Conservation (phyloP, 2,888 invertebrate species). For the Teleogryllus oceanicus region DNA sequence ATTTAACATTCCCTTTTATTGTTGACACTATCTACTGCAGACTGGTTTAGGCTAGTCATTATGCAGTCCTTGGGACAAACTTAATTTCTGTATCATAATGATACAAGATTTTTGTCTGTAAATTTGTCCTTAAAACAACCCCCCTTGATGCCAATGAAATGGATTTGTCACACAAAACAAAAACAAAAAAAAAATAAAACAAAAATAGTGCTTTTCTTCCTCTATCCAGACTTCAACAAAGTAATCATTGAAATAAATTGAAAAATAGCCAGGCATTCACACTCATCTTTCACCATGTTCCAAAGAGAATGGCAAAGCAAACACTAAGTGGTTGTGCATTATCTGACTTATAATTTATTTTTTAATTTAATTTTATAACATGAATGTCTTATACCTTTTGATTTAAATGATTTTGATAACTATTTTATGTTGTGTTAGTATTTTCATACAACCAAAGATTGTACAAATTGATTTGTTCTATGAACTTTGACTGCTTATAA, state of each 20-base stretch:
- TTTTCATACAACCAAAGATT: conserved; percentile 29
- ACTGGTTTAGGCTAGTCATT: background rate
- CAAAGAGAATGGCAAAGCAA: background rate
- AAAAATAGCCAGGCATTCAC: too few species aligned
- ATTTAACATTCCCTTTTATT: too few species aligned
- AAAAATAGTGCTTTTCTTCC: too few species aligned
- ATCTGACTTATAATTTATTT: conserved; percentile 24
- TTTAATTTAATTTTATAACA: conserved; percentile 27
- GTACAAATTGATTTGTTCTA: conserved; percentile 26
- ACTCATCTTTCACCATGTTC: background rate
- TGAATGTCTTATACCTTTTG: conserved; percentile 11
- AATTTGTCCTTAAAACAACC: background rate
- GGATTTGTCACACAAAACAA: background rate
- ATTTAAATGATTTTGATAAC: background rate
- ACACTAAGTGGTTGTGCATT: conserved; percentile 28
- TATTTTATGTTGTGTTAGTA: conserved; percentile 28
- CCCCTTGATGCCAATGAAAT: background rate
- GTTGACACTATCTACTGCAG: background rate
- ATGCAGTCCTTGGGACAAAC: background rate
- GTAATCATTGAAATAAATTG: too few species aligned
- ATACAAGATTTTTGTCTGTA: background rate
- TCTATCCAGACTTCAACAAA: too few species aligned
- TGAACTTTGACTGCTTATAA: conserved; percentile 29
- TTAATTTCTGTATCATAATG: background rate
- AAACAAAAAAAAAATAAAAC: too few species aligned